Percentiles rank a stretch among this genome's conserved stretches.
Conservation (phyloP, 2,113 vertebrate species). For the Zapornia atra region DNA sequence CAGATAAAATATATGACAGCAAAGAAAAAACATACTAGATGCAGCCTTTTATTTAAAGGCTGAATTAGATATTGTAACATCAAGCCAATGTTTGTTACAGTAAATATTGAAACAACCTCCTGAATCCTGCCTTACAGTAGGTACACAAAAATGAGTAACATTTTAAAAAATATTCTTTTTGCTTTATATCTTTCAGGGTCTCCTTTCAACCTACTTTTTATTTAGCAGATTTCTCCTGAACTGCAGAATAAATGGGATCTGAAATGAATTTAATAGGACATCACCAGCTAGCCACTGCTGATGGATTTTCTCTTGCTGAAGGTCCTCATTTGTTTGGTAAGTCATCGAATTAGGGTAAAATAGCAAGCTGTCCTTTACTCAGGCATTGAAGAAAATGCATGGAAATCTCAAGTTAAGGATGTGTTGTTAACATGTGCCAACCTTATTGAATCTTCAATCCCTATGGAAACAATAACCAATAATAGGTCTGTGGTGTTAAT, state of each 20-base stretch:
- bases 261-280: constrained; percentile 90
- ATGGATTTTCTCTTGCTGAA: constrained; percentile 89
- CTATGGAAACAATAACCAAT: background rate
- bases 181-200: constrained; percentile 50
- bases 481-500: background rate
- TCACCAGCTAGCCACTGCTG: constrained; percentile 82
- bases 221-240: background rate
- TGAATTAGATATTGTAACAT: background rate
- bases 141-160: background rate
- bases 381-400: background rate
- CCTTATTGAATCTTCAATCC: background rate
- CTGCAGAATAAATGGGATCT: constrained; percentile 80
- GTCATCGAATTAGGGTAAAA: constrained; percentile 46
- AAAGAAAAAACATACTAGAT: background rate
- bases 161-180: background rate
- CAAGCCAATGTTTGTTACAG: background rate
- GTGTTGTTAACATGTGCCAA: background rate
- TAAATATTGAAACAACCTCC: background rate
- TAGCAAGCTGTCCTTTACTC: background rate
- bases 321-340: constrained; percentile 89
- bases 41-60: background rate
- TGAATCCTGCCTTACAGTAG: background rate
- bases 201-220: background rate
- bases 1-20: background rate
- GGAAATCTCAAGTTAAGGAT: background rate